Evolutionary conservation across 2,113 vertebrate genomes (phyloP).

Genomic region (Vidua macroura): DNA sequence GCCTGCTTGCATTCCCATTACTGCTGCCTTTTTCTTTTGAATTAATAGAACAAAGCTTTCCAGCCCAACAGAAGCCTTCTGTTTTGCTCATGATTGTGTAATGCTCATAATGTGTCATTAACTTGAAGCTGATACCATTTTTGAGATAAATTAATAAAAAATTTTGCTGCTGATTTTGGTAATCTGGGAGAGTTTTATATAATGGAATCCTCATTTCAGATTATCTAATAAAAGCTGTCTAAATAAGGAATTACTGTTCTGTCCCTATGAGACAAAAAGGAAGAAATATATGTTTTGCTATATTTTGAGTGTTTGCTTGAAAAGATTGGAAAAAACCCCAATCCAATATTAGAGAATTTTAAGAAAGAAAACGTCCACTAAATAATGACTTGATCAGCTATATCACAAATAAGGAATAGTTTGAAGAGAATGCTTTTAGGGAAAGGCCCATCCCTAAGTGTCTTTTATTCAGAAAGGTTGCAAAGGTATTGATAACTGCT

Average conservation of each 20-base stretch:
- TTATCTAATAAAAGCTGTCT: not conserved
- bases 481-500: not conserved
- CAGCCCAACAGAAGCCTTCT: not conserved
- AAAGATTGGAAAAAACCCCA: fast-evolving
- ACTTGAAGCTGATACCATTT: not conserved
- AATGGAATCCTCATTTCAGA: not conserved
- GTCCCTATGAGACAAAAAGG: not conserved
- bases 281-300: not conserved
- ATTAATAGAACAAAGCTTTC: not conserved
- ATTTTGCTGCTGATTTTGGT: not conserved
- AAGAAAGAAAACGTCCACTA: not conserved
- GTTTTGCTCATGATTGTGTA: not conserved
- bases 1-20: not conserved
- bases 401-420: not conserved
- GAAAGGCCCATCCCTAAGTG: not conserved
- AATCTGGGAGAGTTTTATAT: not conserved
- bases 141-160: not conserved
- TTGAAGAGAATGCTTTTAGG: not conserved
- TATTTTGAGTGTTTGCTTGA: not conserved
- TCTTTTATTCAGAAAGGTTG: not conserved
- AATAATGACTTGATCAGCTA: not conserved
- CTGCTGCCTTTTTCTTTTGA: not conserved
- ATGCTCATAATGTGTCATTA: fast-evolving
- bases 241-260: not conserved
- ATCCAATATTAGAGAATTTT: not conserved